These are phyloP conservation scores for Rattus rattus DNA, from an alignment of 2,113 vertebrate species.

Conservation along the genomic window DNA sequence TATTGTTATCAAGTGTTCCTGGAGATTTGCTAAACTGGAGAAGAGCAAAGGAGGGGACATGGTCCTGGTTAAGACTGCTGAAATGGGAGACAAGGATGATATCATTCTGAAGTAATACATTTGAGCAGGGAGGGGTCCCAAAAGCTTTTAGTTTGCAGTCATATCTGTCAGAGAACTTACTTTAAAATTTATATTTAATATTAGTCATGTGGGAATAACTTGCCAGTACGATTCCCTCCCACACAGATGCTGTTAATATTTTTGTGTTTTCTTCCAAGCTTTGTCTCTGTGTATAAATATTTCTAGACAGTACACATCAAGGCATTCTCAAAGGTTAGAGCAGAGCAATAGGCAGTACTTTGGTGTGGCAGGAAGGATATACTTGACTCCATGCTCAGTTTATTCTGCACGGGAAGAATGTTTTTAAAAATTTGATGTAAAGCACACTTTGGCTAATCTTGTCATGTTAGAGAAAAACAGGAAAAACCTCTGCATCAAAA, in stretches of 20 bases:
- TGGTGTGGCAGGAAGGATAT: conserved; percentile 43
- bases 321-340: conserved; percentile 42
- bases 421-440: conserved; percentile 44
- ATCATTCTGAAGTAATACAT: background rate
- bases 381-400: conserved; percentile 43
- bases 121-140: background rate
- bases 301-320: conserved; percentile 63
- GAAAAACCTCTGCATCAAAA: background rate
- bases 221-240: background rate
- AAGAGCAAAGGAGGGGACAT: conserved; percentile 4
- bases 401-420: conserved; percentile 27
- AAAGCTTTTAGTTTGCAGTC: conserved; percentile 54
- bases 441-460: conserved; percentile 51
- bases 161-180: conserved; percentile 35
- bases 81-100: conserved; percentile 12
- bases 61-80: conserved; percentile 15
- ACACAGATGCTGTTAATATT: conserved; percentile 48
- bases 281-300: conserved; percentile 46
- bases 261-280: conserved; percentile 62
- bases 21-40: conserved; percentile 28
- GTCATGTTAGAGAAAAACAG: conserved; percentile 39
- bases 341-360: conserved; percentile 30
- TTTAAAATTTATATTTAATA: conserved; percentile 46
- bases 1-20: conserved; percentile 38
- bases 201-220: conserved; percentile 31